These are phyloP conservation scores for Azorinus chamasolen DNA, from an alignment of 2,888 invertebrate genomes.

Conservation along the genomic window DNA sequence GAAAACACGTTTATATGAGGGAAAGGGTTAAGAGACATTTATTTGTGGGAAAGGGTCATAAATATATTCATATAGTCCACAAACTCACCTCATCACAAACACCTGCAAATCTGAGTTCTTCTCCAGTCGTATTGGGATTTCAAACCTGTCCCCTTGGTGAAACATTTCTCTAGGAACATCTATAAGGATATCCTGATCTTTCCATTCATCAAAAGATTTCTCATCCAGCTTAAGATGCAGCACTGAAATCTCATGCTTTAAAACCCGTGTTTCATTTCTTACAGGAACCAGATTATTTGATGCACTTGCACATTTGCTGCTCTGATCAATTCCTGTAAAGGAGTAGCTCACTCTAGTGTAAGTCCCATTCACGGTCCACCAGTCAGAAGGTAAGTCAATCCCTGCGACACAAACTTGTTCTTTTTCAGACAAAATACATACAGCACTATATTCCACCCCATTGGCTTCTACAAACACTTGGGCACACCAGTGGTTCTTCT, in stretches of 20 bases:
- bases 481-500: constrained; percentile 76
- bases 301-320: constrained; percentile 81
- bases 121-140: constrained; percentile 94
- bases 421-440: constrained; percentile 95
- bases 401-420: constrained; percentile 97
- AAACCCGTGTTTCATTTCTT: constrained; percentile 54
- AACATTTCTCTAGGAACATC: constrained; percentile 95
- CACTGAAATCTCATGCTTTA: constrained; percentile 68
- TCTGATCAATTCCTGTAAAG: constrained; percentile 88
- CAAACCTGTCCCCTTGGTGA: constrained; percentile 95
- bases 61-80: no score
- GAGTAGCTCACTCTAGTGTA: constrained; percentile 94
- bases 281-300: constrained; percentile 78
- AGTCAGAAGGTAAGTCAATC: constrained; percentile 94
- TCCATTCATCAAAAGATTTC: constrained; percentile 91
- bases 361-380: constrained; percentile 90
- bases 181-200: constrained; percentile 94
- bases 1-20: no score
- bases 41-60: no score
- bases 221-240: constrained; percentile 68
- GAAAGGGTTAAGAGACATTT: no score
- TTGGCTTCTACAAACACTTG: constrained; percentile 84
- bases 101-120: constrained; percentile 88
- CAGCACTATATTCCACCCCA: constrained; percentile 91
- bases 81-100: constrained; percentile 93